Conservation (phyloP, 2,797 vertebrate species). For the Hypotaenidia philippensis region DNA sequence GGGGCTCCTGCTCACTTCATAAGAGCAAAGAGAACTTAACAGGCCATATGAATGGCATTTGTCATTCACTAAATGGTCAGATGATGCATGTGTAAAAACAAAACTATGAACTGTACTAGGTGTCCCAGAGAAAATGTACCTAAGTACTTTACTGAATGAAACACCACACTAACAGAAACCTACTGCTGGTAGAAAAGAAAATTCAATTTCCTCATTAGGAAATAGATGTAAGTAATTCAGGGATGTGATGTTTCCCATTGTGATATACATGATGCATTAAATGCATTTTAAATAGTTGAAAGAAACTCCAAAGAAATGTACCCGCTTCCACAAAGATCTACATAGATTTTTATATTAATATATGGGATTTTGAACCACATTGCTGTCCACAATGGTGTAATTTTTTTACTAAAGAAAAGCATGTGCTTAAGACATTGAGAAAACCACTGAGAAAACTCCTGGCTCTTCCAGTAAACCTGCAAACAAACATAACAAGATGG, state of each 20-base stretch:
- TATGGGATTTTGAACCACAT: not conserved
- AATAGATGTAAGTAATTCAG: conserved; percentile 41
- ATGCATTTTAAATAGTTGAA: not conserved
- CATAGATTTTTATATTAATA: not conserved
- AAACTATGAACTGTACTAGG: not conserved
- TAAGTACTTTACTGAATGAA: not conserved
- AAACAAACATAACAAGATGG: not conserved
- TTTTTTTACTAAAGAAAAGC: not conserved
- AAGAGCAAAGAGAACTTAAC: not conserved
- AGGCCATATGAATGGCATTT: not conserved
- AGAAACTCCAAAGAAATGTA: not conserved
- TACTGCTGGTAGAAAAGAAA: not conserved
- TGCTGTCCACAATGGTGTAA: not conserved
- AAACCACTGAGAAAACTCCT: not conserved
- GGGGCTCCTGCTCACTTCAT: not conserved
- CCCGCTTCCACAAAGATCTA: not conserved
- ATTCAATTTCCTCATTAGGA: conserved; percentile 18
- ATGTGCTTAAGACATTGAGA: not conserved
- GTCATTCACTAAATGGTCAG: not conserved
- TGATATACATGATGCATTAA: not conserved
- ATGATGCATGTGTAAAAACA: not conserved
- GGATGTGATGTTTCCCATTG: not conserved
- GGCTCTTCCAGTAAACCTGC: not conserved
- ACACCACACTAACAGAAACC: not conserved
- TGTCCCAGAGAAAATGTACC: conserved; percentile 10